Evolutionary conservation across 2,888 invertebrate species (phyloP), one percentile per base, ranked within the genome.

Genomic region (Sepioteuthis lessoniana): DNA sequence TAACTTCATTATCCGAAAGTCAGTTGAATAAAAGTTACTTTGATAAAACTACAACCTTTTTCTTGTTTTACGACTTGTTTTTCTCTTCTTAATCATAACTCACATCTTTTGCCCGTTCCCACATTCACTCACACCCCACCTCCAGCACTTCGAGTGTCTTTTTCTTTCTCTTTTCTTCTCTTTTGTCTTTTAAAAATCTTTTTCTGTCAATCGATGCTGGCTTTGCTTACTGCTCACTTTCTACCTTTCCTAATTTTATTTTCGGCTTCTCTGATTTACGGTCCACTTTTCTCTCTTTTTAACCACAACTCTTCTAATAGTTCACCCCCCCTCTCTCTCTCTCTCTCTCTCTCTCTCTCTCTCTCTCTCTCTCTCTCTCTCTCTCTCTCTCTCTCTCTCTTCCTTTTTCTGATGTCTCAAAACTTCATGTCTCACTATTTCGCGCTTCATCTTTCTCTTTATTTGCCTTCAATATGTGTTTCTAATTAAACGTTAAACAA

Each of bases 1-100:
- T 76, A 76, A 76, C n/a, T 76, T 76, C 76, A 76, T 76, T 76
- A 76, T 76, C 76, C 76, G 76, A 76, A 76, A 76, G 76, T 76
- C n/a, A 76, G n/a, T 76, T 35, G 76, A 76, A 76, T 76, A 76
- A 76, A 76, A 76, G 35, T 76, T n/a, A 76, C 76, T 76, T 76
- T 76, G n/a, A 76, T 76, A 76, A 76, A 76, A 76, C 13, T n/a
- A 76, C 76, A 76, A 13, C 76, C 16, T 16, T 76, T 55, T 76
- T 76, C n/a, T 76, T 76, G n/a, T 76, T 76, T 76, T 76, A 76
- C 76, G 76, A n/a, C 76, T 76, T 76, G 31, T 25, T 10, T 76
- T 76, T 76, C 76, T 76, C 76, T 76, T 76, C n/a, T 76, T 76
- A 76, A 76, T 76, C 76, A 76, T 76, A 76, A 76, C 76, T 76